Base-by-base conservation (phyloP, 2,113 vertebrate genomes). In the Corapipo altera region DNA sequence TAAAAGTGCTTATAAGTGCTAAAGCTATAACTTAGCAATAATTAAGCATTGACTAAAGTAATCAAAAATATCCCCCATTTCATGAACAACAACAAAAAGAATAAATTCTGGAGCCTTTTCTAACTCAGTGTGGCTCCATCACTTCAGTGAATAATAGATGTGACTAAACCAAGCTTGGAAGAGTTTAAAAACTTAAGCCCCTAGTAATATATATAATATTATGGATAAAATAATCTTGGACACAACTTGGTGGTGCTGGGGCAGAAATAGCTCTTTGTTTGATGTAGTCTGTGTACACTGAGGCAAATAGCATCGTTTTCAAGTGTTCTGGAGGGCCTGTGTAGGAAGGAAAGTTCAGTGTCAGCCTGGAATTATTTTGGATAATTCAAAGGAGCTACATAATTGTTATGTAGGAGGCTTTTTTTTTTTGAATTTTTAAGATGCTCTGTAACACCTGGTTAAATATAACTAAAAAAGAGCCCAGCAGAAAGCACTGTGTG, bases 111-210 rank as follows among this genome's bases (percentile, higher is more conserved):
- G n/a, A 78, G 59, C 24, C 15, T 78, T 67, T 64, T 24, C 20
- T 51, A 20, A 11, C 28, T 73, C 30, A 28, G 0, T 18, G 65
- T 77, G 46, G 9, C 33, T 78, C 30, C 4, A 3, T 5, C 33
- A 4, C 22, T 43, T 73, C 4, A 11, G 13, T 5, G 17, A 28
- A 1, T 33, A 19, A 26, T 3, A 23, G 11, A 28, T 3, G 15
- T 17, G 70, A 24, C 16, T 62, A 30, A 26, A 52, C 30, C 30
- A 15, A 35, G 11, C 59, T 44, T 1, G 3, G 43, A 41, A 21
- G 28, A 15, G 10, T 33, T 71, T 65, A 32, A 64, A 83, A 61
- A 76, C 11, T 24, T 24, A 55, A 89, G 6, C 52, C 28, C 9
- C 6, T 4, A 12, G 37, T 57, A 83, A 51, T 16, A 9, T 23